Evolutionary conservation across 2,797 vertebrate genomes (phyloP).

Genomic region (Basileuterus tristriatus): DNA sequence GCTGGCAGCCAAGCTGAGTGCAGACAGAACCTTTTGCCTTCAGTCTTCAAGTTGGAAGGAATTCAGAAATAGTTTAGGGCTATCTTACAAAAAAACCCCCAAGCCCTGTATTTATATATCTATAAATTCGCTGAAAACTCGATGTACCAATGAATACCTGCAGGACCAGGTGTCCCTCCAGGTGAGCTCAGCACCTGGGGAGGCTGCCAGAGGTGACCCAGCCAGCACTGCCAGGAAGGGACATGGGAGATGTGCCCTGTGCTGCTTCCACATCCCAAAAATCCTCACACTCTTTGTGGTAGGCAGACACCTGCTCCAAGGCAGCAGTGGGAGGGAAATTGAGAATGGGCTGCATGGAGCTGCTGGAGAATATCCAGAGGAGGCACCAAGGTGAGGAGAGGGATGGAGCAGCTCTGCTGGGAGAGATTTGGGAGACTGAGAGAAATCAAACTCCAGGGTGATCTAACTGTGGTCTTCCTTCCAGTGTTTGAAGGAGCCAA

Average conservation of each 20-base stretch:
- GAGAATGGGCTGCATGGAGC: background rate
- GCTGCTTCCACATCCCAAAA: background rate
- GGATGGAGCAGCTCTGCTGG: background rate
- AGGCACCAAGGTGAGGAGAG: background rate
- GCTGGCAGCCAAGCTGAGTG: background rate
- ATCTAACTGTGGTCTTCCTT: background rate
- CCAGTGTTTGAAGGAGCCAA: background rate
- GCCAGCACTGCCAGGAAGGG: background rate
- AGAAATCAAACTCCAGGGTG: background rate
- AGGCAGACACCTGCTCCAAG: background rate
- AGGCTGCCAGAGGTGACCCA: background rate
- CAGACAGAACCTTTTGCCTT: background rate
- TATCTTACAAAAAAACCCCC: background rate
- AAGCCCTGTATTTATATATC: background rate
- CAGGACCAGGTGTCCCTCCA: background rate
- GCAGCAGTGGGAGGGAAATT: background rate
- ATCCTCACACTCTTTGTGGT: accelerated
- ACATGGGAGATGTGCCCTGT: accelerated
- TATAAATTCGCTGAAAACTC: accelerated
- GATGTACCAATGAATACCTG: accelerated
- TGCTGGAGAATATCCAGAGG: background rate
- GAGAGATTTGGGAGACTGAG: background rate
- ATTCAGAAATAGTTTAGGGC: background rate
- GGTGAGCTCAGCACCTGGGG: background rate
- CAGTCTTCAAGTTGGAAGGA: background rate